Base-by-base conservation (phyloP, 2,888 invertebrate species). In the Epirrita christyi region DNA sequence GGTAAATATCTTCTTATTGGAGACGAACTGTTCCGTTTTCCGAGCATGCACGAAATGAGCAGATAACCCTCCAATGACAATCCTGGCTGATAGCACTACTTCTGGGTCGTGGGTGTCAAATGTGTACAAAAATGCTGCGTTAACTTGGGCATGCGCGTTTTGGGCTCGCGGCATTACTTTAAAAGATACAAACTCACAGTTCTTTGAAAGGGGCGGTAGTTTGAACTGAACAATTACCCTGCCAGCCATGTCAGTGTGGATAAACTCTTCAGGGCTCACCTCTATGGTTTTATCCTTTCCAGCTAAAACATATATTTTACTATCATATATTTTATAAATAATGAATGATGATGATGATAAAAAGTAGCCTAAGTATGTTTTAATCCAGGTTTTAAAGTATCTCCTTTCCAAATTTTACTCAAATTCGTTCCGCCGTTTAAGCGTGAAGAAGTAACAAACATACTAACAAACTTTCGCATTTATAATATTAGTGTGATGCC, bases 131-230 rank as follows among this genome's bases (percentile, higher is more conserved):
- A 96, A 96, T 3, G 93, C 96, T 11, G 95, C 95, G 69, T 96
- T 96, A 0, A 97, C 95, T 71, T 95, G 93, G 0, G 96, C 96
- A 67, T 95, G 96, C 0, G 95, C 94, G 71, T 95, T 96, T 84
- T 95, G 95, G 1, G 94, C 93, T 55, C 96, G 86, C 1, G 95
- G 93, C 93, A 95, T 95, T 54, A 96, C 80, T 73, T 85, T 85
- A 45, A 80, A 82, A 0, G 86, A 83, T 13, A 81, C 81, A 32
- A 86, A 78, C 11, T 76, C 55, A 29, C 73, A 76, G 21, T 68
- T 66, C 21, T 70, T 59, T 0, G 83, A 80, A 1, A 83, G 64
- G 1, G 87, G 86, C 9, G 88, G 86, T 29, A 87, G 41, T 65
- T 81, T 81, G 0, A 87, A 69, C 28, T 76, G 71, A 4, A 75